A percentile compares a stretch with the other conserved stretches of the same genome.
These are phyloP conservation scores for Oxygymnocypris stewartii DNA, from an alignment of 2,113 vertebrate genomes.

Conservation along the genomic window DNA sequence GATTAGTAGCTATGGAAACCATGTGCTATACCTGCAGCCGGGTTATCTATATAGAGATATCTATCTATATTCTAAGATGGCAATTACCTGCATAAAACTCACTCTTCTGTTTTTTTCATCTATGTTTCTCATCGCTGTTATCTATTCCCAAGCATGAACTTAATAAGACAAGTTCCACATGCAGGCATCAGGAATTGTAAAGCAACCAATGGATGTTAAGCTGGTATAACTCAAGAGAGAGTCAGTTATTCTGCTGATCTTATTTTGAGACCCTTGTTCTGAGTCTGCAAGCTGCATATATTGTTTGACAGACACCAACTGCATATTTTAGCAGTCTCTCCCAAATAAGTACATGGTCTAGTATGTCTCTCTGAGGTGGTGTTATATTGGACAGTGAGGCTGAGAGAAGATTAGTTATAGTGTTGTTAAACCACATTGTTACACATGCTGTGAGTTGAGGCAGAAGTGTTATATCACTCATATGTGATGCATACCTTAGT, in stretches of 20 bases:
- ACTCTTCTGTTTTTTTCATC: not conserved
- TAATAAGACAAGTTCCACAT: not conserved
- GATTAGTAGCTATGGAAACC: conserved; percentile 41
- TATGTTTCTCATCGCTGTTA: not conserved
- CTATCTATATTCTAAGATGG: not conserved
- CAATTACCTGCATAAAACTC: conserved; percentile 18
- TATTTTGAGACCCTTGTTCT: not conserved
- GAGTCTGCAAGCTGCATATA: not conserved
- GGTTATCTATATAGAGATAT: not conserved
- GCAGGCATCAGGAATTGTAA: not conserved
- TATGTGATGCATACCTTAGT: not conserved
- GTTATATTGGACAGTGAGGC: not conserved
- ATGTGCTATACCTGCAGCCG: conserved; percentile 35
- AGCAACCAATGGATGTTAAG: not conserved
- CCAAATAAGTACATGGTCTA: not conserved
- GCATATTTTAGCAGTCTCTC: not conserved
- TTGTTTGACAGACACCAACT: not conserved
- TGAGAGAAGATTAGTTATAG: not conserved
- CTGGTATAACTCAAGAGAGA: not conserved
- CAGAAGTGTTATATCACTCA: conserved; percentile 6
- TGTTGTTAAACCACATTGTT: conserved; percentile 3
- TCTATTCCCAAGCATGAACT: not conserved
- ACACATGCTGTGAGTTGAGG: not conserved
- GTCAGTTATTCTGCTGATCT: not conserved
- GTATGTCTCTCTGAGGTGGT: not conserved